Base-by-base conservation (phyloP, 2,888 invertebrate genomes). In the Megaustenia siamemsis region DNA sequence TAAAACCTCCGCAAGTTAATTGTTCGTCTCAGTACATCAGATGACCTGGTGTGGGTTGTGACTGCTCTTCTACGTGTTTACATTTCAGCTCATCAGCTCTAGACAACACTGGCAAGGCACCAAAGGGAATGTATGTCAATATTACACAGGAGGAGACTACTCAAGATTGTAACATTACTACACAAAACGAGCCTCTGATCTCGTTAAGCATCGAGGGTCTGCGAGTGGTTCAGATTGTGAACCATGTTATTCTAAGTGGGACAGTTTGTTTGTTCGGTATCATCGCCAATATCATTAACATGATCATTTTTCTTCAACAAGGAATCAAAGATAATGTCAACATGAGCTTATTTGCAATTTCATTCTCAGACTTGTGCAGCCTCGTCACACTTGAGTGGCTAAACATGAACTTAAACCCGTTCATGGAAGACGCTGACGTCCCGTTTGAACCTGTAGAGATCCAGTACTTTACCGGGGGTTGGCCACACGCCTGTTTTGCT, bases 401-500 rank as follows among this genome's bases (percentile, higher is more conserved):
- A 18, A 60, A 77, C 60, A 53, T 77, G 21, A 49, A 53, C 35
- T 10, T 77, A 28, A 77, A 75, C 28, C 75, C 75, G 28, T 49
- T 75, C 75, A 49, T 77, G 53, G 77, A 49, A 8, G 35, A 32
- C 15, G 56, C 45, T 1, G 79, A 63, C 1, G 3, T 81, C 15
- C 69, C 80, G n/a, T 53, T 53, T 53, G 80, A 45, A 10, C 53
- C 69, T 0, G 18, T 2, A 12, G 80, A 81, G 15, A 21, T 81
- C 2, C 80, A 81, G 53, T 69, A 69, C 63, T 43, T 81, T 5
- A 69, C 69, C 0, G 80, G 69, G 8, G 80, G 80, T n/a, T 77
- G 77, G 77, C 78, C 78, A 1, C 78, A 78, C 43, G 63, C 78
- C 18, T 78, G 78, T 28, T 78, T 78, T 45, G 78, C 63, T 63